phyloP scores from a whole-genome alignment of 2,888 invertebrate genomes.

The Schrankia costaestrigalis region DNA sequence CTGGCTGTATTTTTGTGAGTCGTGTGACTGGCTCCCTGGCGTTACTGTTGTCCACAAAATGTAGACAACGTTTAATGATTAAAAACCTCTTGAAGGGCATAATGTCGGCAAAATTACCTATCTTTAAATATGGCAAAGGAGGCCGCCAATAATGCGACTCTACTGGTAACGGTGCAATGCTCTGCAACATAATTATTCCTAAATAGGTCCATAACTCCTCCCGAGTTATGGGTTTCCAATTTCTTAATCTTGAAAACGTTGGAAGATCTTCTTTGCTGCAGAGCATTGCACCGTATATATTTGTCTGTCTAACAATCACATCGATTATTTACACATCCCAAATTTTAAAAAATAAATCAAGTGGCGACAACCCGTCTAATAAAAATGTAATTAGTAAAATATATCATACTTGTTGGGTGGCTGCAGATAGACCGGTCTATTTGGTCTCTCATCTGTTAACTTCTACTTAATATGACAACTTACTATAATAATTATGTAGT shows the following conservation, averaged over 20 bases:
- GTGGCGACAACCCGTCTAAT: neutral
- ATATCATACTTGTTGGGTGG: no score
- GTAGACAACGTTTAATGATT: conserved; percentile 2
- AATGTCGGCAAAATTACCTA: conserved; percentile 1
- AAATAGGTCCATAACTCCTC: conserved; percentile 6
- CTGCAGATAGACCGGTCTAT: no score
- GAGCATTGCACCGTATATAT: no score
- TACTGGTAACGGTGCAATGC: conserved; percentile 3
- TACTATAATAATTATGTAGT: no score
- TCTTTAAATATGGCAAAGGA: conserved; percentile 2
- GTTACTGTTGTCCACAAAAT: conserved; percentile 4
- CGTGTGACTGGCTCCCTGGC: neutral
- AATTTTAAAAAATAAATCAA: neutral
- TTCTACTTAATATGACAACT: no score
- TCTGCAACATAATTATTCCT: conserved; percentile 3
- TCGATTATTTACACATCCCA: neutral
- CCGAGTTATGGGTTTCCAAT: neutral
- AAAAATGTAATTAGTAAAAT: neutral
- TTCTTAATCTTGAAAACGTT: neutral
- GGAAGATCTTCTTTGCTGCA: neutral
- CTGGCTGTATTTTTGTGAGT: conserved; percentile 1
- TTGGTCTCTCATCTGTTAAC: no score
- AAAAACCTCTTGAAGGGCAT: conserved; percentile 1
- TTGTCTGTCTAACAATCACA: neutral
- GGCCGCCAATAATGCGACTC: conserved; percentile 5